Percentiles rank a stretch among this genome's conserved stretches.
phyloP scores from a whole-genome alignment of 2,888 invertebrate species.

The Dromius quadrimaculatus region DNA sequence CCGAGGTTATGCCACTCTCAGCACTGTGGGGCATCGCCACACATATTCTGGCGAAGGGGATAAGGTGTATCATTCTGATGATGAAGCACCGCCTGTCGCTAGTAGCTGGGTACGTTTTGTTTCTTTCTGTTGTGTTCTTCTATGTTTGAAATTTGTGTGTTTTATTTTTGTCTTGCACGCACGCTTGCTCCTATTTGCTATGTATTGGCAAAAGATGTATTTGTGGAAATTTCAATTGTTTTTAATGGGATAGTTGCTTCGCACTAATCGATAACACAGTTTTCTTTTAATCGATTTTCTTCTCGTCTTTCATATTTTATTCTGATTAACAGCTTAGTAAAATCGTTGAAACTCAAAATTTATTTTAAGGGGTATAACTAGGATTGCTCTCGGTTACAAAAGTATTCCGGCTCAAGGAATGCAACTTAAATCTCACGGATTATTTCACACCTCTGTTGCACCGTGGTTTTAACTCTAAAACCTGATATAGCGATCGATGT shows the following conservation, averaged over 20 bases:
- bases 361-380: background rate
- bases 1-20: conserved; percentile 62
- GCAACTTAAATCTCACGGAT: no score
- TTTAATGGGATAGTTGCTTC: no score
- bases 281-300: no score
- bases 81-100: conserved; percentile 56
- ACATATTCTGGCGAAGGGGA: conserved; percentile 57
- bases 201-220: background rate
- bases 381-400: no score
- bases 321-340: background rate
- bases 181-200: background rate
- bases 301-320: background rate
- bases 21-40: conserved; percentile 60
- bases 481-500: no score
- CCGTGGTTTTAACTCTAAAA: no score
- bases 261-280: no score
- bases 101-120: conserved; percentile 49
- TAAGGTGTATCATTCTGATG: conserved; percentile 62
- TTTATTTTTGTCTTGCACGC: conserved; percentile 13
- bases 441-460: no score
- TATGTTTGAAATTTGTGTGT: no score
- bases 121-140: conserved; percentile 7
- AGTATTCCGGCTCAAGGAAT: no score
- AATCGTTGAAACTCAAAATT: background rate
- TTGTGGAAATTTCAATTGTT: background rate